phyloP scores from a whole-genome alignment of 2,888 invertebrate genomes.

The Cetonia aurata region DNA sequence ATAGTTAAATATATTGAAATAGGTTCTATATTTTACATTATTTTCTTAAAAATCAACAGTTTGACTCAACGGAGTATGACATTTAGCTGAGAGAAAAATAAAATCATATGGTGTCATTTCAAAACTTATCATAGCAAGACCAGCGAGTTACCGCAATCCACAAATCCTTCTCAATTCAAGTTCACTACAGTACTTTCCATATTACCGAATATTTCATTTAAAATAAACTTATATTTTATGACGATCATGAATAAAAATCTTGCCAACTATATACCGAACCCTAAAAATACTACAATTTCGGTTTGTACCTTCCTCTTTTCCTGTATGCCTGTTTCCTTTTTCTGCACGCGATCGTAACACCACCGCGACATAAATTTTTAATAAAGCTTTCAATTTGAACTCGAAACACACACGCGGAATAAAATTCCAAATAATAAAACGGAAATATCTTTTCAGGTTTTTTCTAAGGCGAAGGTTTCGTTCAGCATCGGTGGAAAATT shows the following conservation, averaged over 20 bases:
- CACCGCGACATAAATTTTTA: conserved; percentile 41
- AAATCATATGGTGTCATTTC: no score
- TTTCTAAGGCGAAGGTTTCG: conserved; percentile 75
- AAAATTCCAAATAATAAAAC: conserved; percentile 43
- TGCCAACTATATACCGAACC: conserved; percentile 17
- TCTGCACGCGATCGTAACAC: conserved; percentile 39
- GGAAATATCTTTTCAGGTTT: conserved; percentile 68
- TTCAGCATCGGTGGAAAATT: conserved; percentile 74
- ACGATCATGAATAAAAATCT: conserved; percentile 33
- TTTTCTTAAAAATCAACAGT: no score
- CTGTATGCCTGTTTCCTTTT: conserved; percentile 25
- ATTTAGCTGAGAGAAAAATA: no score
- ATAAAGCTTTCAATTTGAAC: conserved; percentile 44
- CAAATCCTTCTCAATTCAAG: conserved; percentile 4
- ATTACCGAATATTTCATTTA: conserved; percentile 27
- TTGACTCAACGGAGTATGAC: no score
- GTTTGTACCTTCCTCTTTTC: conserved; percentile 28
- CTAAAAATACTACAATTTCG: conserved; percentile 31
- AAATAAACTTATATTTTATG: conserved; percentile 36
- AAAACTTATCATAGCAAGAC: no score
- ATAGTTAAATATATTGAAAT: no score
- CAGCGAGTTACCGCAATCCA: not conserved
- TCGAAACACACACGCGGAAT: conserved; percentile 40
- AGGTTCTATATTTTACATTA: no score
- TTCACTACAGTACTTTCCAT: conserved; percentile 10